Evolutionary conservation across 2,888 invertebrate genomes (phyloP), one percentile per base, ranked within the genome.

Genomic region (Drosophila phalerata): DNA sequence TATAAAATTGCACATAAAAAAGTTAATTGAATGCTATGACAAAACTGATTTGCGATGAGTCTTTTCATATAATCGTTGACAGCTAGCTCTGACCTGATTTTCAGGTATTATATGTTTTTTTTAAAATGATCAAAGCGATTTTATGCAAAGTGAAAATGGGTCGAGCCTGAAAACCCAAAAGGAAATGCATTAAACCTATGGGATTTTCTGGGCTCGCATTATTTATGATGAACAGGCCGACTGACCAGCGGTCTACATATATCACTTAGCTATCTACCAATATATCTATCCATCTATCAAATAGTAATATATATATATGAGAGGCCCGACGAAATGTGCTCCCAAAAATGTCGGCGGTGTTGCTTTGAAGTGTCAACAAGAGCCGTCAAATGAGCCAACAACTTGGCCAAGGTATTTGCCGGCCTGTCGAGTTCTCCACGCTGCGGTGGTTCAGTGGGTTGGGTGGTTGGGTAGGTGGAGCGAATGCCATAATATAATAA

Each of bases 281-380:
- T 42, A 58, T 48, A 80, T 79, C 70, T 69, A 86, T 86, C 69
- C 65, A 45, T 25, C 69, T 73, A 73, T 43, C 48, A 60, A 51
- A 42, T 30, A 79, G 79, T 88, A 76, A 84, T 89, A 89, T 84
- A 84, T 89, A 89, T 84, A 84, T 83, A 34, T 75, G 30, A 32
- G 22, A 28, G 62, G 47, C 67, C 45, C 61, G 65, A 60, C 63
- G 79, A 64, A 72, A 82, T 64, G 67, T 52, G 65, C 58, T 61
- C 38, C 79, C 69, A 62, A 71, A 56, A 78, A 66, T 30, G 65
- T 60, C 66, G 77, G 62, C 72, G 58, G 58, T 34, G 25, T 43
- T 15, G 25, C 77, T 78, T 78, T 78, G 78, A 80, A 69, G 69
- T 78, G 80, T 65, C 73, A 76, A 49, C 65, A 34, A 45, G 77